Percentiles rank a stretch among this genome's conserved stretches.
Conservation (phyloP, 2,113 vertebrate species). For the Phoenicopterus ruber region DNA sequence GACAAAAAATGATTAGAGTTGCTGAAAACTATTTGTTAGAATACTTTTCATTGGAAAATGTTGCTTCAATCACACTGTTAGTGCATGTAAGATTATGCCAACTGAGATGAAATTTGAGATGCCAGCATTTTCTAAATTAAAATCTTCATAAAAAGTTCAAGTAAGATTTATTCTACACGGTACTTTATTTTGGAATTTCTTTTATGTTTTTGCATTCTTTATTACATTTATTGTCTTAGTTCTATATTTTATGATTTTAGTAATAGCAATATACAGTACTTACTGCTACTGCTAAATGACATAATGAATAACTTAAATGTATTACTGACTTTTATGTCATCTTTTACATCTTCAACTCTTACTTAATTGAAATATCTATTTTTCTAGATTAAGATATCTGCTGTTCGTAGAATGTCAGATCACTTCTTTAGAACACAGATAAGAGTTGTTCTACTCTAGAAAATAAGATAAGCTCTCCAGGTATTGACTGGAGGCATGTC, state of each 20-base stretch:
- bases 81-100: background rate
- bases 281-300: background rate
- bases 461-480: background rate
- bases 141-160: background rate
- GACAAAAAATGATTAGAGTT: background rate
- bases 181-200: background rate
- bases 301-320: background rate
- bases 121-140: background rate
- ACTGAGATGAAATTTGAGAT: background rate
- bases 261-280: background rate
- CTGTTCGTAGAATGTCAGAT: background rate
- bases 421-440: fast-evolving
- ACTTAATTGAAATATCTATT: background rate
- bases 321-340: background rate
- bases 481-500: background rate
- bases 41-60: background rate
- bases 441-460: background rate
- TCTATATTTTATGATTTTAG: background rate
- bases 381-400: background rate
- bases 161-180: background rate
- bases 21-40: background rate
- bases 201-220: background rate
- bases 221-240: background rate
- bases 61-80: background rate
- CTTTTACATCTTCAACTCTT: background rate